A percentile compares a stretch with the other conserved stretches of the same genome.
phyloP scores from a whole-genome alignment of 2,797 vertebrate species.

The Typhlichthys subterraneus region DNA sequence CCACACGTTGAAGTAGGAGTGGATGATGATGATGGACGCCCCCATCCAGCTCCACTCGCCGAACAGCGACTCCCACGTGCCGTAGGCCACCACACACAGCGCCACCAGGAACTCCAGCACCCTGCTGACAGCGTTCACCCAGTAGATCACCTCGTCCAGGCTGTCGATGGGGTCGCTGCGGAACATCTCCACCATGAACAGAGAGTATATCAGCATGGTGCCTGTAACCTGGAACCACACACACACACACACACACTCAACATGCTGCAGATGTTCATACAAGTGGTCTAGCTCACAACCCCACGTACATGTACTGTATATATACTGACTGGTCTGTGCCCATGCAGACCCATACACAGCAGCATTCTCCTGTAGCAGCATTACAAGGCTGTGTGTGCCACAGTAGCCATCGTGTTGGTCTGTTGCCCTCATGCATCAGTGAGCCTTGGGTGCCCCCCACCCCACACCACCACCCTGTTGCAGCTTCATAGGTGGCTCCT shows the following conservation, averaged over 20 bases:
- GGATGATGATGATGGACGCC: constrained; percentile 85
- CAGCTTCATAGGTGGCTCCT: no score
- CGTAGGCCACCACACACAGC: constrained; percentile 86
- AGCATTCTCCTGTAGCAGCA: no score
- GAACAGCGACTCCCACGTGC: constrained; percentile 85
- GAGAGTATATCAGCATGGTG: constrained; percentile 84
- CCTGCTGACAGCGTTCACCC: constrained; percentile 83
- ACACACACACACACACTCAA: not conserved
- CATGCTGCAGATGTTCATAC: no score
- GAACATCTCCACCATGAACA: constrained; percentile 86
- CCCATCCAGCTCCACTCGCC: constrained; percentile 93
- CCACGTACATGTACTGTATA: no score
- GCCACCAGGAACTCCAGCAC: constrained; percentile 89
- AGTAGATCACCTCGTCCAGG: constrained; percentile 88
- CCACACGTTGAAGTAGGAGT: constrained; percentile 92
- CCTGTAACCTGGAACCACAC: constrained; percentile 76
- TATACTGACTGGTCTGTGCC: no score
- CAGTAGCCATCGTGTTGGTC: no score
- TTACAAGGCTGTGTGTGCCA: no score
- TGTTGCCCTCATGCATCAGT: no score
- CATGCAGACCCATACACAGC: no score
- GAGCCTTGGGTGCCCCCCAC: no score
- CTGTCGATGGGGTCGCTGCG: constrained; percentile 77
- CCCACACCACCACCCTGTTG: no score
- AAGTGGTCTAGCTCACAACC: no score